Evolutionary conservation across 2,797 vertebrate species (phyloP).

Genomic region (Chiloscyllium punctatum): DNA sequence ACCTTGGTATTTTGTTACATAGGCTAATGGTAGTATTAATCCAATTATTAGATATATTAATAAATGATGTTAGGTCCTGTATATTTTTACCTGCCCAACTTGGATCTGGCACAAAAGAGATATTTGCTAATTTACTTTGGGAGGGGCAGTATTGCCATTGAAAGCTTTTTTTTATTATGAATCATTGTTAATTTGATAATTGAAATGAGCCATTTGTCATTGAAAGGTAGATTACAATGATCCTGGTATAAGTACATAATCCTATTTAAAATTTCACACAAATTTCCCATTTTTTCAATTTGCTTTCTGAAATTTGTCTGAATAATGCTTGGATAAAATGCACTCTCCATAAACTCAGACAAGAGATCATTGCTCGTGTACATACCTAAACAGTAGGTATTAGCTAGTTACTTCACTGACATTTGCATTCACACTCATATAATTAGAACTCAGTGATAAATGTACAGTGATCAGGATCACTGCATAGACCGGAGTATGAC

Average conservation of each 20-base stretch:
- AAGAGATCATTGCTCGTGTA: not conserved
- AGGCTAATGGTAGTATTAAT: not conserved
- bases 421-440: not conserved
- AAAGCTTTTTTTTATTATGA: not conserved
- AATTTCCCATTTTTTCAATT: not conserved
- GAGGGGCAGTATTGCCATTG: not conserved
- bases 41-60: not conserved
- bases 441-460: not conserved
- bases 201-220: not conserved
- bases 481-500: not conserved
- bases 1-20: not conserved
- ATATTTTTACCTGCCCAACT: not conserved
- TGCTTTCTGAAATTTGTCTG: not conserved
- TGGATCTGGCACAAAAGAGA: not conserved
- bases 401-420: not conserved
- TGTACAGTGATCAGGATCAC: not conserved
- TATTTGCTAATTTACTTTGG: not conserved
- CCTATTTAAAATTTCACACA: not conserved
- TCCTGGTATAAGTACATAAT: not conserved
- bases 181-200: not conserved
- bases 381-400: not conserved
- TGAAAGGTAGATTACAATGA: not conserved
- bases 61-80: not conserved
- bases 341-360: not conserved
- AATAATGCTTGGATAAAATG: not conserved